These are phyloP conservation scores for Cyclophora albipunctata DNA, from an alignment of 2,888 invertebrate species.

Conservation along the genomic window DNA sequence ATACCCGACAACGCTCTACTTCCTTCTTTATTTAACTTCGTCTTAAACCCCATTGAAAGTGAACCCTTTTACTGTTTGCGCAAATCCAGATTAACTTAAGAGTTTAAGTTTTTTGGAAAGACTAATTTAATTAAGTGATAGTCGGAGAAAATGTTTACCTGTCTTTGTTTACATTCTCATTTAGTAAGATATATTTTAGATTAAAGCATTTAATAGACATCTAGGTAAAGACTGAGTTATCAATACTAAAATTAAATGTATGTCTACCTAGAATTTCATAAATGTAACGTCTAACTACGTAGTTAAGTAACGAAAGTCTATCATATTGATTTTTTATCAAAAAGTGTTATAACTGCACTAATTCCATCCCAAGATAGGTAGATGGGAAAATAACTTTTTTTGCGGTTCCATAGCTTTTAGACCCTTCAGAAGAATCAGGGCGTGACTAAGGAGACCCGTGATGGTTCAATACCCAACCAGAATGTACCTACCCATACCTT, in stretches of 20 bases:
- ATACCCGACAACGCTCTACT: conserved; percentile 5
- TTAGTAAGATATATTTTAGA: too few species aligned
- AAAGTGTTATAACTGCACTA: neutral
- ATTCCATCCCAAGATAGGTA: neutral
- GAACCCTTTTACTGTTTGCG: conserved; percentile 9
- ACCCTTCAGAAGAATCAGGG: conserved; percentile 7
- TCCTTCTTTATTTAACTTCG: conserved; percentile 9
- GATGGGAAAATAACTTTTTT: neutral
- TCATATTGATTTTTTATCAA: too few species aligned
- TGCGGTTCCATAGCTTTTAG: neutral
- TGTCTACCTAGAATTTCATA: too few species aligned
- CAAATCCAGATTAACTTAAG: conserved; percentile 4
- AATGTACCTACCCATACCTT: conserved; percentile 1
- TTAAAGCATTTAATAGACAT: too few species aligned
- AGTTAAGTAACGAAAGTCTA: too few species aligned
- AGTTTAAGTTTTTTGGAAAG: too few species aligned
- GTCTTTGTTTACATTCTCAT: too few species aligned
- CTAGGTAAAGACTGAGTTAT: too few species aligned
- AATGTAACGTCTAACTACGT: too few species aligned
- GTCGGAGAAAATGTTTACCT: too few species aligned
- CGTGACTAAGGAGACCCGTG: conserved; percentile 8
- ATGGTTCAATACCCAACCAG: conserved; percentile 8
- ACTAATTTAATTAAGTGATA: too few species aligned
- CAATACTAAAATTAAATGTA: too few species aligned
- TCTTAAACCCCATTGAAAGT: conserved; percentile 4